phyloP scores from a whole-genome alignment of 2,797 vertebrate genomes.

The Acanthurus leucopareius region DNA sequence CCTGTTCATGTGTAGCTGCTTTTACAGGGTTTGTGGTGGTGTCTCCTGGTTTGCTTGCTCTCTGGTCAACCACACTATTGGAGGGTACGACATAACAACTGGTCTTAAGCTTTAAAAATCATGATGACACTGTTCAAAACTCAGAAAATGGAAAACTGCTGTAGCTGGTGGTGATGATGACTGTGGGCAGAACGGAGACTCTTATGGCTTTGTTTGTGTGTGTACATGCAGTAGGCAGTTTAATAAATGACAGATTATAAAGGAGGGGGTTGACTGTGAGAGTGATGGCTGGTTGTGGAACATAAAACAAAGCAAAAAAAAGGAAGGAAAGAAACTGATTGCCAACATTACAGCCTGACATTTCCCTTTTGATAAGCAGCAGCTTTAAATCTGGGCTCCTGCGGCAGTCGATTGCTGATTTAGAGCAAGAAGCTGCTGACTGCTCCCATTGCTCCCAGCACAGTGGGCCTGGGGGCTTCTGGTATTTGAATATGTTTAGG shows the following conservation, averaged over 20 bases:
- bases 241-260: neutral
- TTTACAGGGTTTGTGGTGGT: neutral
- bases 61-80: neutral
- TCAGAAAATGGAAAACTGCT: conserved; percentile 7
- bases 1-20: neutral
- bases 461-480: neutral
- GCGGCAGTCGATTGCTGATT: neutral
- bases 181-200: neutral
- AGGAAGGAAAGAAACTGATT: conserved; percentile 54
- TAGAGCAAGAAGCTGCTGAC: conserved; percentile 10
- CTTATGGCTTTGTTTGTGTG: neutral
- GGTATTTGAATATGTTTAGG: neutral
- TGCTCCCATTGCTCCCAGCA: conserved; percentile 23
- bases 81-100: neutral
- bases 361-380: conserved; percentile 38
- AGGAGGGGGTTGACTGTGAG: conserved; percentile 1
- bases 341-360: neutral
- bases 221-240: conserved; percentile 4
- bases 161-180: neutral
- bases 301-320: conserved; percentile 23
- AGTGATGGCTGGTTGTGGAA: conserved; percentile 3
- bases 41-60: neutral
- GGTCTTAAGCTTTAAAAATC: neutral
- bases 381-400: conserved; percentile 1
- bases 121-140: neutral